These are phyloP conservation scores for Lophotis ruficrista DNA, from an alignment of 2,113 vertebrate species.

Conservation along the genomic window DNA sequence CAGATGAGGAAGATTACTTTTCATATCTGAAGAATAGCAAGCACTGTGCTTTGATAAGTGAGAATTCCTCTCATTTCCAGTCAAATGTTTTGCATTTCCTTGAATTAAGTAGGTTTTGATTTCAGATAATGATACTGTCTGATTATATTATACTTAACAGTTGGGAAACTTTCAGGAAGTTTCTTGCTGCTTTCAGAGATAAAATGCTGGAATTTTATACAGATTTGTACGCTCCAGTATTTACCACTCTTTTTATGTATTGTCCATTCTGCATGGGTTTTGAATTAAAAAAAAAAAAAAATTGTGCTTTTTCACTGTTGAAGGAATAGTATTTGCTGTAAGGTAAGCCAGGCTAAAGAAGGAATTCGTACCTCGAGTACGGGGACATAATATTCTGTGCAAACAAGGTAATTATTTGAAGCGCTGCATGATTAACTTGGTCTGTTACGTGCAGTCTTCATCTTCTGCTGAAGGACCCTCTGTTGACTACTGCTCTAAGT, in stretches of 20 bases:
- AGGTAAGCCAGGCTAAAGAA: background rate
- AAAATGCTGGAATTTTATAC: background rate
- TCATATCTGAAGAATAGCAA: background rate
- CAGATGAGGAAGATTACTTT: background rate
- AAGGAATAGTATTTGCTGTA: background rate
- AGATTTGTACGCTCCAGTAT: background rate
- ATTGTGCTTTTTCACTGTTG: background rate
- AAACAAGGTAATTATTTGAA: background rate
- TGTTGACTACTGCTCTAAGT: background rate
- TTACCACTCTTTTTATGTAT: background rate
- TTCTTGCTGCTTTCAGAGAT: background rate
- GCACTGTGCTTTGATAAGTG: background rate
- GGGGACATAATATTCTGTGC: background rate
- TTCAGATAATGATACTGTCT: background rate
- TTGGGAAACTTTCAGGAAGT: background rate
- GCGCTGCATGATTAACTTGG: background rate
- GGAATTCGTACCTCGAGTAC: background rate
- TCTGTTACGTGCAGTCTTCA: background rate
- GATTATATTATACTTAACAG: background rate
- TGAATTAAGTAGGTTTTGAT: constrained; percentile 23
- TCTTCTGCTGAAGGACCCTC: background rate
- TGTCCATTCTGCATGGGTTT: background rate
- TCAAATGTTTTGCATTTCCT: constrained; percentile 13
- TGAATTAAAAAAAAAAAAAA: background rate
- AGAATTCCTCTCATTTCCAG: constrained; percentile 37